Percentiles rank a stretch among this genome's conserved stretches.
These are phyloP conservation scores for Excalfactoria chinensis DNA, from an alignment of 2,113 vertebrate species.

Conservation along the genomic window DNA sequence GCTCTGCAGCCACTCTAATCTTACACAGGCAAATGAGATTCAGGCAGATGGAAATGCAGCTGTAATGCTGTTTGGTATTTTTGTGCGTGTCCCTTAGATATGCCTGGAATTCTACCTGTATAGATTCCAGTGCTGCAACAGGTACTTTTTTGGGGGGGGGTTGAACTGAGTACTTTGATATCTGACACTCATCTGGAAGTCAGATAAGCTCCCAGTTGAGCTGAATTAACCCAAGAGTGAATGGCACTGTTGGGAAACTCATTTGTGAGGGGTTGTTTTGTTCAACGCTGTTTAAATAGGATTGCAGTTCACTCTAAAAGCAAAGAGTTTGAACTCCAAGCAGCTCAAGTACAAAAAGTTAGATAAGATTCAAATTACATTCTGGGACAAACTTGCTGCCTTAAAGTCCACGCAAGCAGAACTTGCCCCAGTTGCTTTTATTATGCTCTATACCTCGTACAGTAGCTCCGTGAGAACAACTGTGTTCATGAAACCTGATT, in stretches of 20 bases:
- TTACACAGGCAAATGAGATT: neutral
- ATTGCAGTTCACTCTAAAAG: neutral
- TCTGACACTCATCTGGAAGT: neutral
- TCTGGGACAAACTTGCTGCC: neutral
- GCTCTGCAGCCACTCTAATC: neutral
- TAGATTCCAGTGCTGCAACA: neutral
- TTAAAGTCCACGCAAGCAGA: neutral
- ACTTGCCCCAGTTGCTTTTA: neutral
- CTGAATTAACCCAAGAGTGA: neutral
- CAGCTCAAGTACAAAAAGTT: neutral
- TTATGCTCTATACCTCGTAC: neutral
- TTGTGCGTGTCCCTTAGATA: neutral
- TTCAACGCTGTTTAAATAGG: neutral
- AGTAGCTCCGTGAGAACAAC: neutral
- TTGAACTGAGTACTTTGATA: neutral
- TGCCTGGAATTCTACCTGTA: neutral
- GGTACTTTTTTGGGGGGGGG: neutral
- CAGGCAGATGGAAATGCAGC: neutral
- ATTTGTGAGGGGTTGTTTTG: neutral
- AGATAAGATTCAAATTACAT: conserved; percentile 17
- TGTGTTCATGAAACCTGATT: neutral
- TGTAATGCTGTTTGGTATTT: neutral
- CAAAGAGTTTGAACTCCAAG: neutral
- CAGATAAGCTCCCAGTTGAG: conserved; percentile 2
- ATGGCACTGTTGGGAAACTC: neutral